Base-by-base conservation (phyloP, 37 sponge, comb jelly and placozoan species). In the Chondrilla cf. caribensis region DNA sequence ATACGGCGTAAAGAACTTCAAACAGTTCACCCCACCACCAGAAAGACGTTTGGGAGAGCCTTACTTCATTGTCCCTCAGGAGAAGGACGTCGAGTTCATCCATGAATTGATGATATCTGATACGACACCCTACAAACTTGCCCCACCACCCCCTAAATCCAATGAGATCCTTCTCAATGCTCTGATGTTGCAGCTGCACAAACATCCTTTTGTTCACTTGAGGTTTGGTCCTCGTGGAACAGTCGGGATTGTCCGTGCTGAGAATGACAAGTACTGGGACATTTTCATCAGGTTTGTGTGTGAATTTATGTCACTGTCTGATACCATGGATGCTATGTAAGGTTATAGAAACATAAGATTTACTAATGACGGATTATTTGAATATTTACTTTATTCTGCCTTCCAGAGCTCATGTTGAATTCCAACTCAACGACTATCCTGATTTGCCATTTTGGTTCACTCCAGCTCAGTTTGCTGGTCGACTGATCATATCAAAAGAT, bases 371-470 rank as follows among this genome's bases (percentile, higher is more conserved):
- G n/a, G n/a, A n/a, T n/a, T n/a, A n/a, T n/a, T n/a, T n/a, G n/a
- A n/a, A n/a, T n/a, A n/a, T n/a, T n/a, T n/a, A n/a, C n/a, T n/a
- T n/a, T n/a, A n/a, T n/a, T n/a, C n/a, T n/a, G n/a, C n/a, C 18
- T 15, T 70, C 24, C 85, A 90, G 94, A 57, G 64, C 83, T 31
- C 96, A 96, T 88, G 89, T 81, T 22, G 96, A 96, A 71, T 96
- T 85, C 77, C 96, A 96, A 81, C 59, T 96, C 84, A 96, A 96
- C 57, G 76, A 78, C 21, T 86, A 88, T 54, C 93, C 93, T 15
- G 67, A 85, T 55, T 84, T 76, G 29, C 93, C 93, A 17, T 96
- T 93, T 77, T 96, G 96, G 96, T 96, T 88, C 85, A 96, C 91
- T 17, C 96, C 96, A 0, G 93, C 91, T 25, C 96, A 93, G 70